Conservation (phyloP, 1,140 invertebrate species). For the Riptortus pedestris region DNA sequence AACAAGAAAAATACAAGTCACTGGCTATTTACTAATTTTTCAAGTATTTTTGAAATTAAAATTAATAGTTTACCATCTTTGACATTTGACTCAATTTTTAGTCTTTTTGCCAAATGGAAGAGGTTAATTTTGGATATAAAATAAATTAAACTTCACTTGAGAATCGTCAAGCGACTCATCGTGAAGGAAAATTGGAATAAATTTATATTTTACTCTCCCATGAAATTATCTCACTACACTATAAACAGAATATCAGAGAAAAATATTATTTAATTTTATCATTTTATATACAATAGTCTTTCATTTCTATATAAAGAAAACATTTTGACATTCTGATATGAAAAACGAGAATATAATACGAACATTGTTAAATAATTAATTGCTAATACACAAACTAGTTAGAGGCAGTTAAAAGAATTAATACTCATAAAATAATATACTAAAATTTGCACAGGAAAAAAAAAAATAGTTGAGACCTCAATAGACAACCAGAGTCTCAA, state of each 20-base stretch:
- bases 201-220: neutral
- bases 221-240: neutral
- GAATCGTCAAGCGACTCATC: constrained; percentile 17
- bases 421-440: constrained; percentile 11
- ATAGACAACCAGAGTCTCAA: too few species aligned
- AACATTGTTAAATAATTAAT: constrained; percentile 6
- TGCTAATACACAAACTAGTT: neutral
- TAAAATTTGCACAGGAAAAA: too few species aligned
- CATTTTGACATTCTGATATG: too few species aligned
- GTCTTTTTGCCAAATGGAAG: constrained; percentile 20
- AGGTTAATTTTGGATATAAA: constrained; percentile 10
- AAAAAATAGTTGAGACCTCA: too few species aligned
- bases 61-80: constrained; percentile 18
- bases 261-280: neutral
- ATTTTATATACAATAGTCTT: neutral
- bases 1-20: too few species aligned
- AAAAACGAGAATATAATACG: neutral
- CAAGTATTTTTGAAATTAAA: neutral
- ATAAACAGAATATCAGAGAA: neutral
- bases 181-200: constrained; percentile 12
- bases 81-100: constrained; percentile 16
- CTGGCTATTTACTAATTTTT: too few species aligned
- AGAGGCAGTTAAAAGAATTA: constrained; percentile 16
- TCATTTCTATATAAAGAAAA: too few species aligned
- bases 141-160: constrained; percentile 15